Percentiles rank a stretch among this genome's conserved stretches.
Conservation (phyloP, 2,113 vertebrate genomes). For the Spea bombifrons region DNA sequence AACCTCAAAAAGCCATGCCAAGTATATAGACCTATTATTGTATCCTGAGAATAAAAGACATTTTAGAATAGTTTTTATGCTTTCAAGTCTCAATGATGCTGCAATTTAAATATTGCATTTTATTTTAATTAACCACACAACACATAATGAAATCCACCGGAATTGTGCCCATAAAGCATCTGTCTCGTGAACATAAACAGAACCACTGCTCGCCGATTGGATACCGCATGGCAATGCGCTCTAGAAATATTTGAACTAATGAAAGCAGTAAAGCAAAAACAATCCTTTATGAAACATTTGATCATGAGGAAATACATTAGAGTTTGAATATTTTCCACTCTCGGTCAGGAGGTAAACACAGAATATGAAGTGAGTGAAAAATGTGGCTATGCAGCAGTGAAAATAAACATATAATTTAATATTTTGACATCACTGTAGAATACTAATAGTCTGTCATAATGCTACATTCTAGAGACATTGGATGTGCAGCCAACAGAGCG, state of each 20-base stretch:
- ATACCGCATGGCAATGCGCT: background rate
- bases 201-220: conserved; percentile 7
- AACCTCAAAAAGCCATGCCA: background rate
- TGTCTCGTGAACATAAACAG: conserved; percentile 22
- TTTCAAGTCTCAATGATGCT: conserved; percentile 15
- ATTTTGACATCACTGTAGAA: background rate
- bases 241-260: conserved; percentile 19
- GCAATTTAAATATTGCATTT: conserved; percentile 22
- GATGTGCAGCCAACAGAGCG: background rate
- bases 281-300: background rate
- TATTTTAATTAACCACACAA: conserved; percentile 25
- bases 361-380: background rate
- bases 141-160: conserved; percentile 33
- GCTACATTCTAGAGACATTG: background rate
- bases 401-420: background rate
- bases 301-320: background rate
- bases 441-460: background rate
- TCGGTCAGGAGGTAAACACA: background rate
- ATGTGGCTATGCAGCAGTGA: background rate
- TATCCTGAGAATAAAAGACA: conserved; percentile 1
- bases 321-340: background rate
- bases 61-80: background rate
- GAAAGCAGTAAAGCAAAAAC: background rate
- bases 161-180: conserved; percentile 35
- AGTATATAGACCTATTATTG: background rate